Base-by-base conservation (phyloP, 2,888 invertebrate species). In the Aelia acuminata region DNA sequence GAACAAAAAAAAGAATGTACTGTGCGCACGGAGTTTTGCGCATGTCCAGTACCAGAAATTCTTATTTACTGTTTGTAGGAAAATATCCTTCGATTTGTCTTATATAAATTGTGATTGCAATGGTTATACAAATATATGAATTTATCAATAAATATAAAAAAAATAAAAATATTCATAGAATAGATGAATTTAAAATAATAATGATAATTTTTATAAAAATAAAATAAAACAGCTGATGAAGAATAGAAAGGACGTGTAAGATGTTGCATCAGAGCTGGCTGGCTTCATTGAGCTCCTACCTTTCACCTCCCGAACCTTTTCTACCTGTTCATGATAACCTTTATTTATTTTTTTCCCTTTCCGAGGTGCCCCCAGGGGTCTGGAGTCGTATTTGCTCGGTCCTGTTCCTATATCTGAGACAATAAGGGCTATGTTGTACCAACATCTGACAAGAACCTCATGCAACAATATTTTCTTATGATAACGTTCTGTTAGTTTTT, bases 271-370 rank as follows among this genome's bases (percentile, higher is more conserved):
- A 80, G 3, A 80, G 39, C 39, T 20, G 31, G 10, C 43, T 43
- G 22, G 39, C n/a, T 47, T 80, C 43, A 39, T 47, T 80, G 3
- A 39, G 4, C 43, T 80, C 80, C 39, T 39, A n/a, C 43, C 43
- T 80, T 47, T 43, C 80, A 43, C 43, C 39, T 18, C 57, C 57
- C 8, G 22, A 43, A 43, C 80, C 80, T 80, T 80, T 80, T 47
- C 80, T 80, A 47, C 43, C 43, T 80, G 80, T 80, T 39, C 43
- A 13, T 80, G 80, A 80, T 80, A 43, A 80, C 43, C 80, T 43
- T 80, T 80, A 43, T 80, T 43, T 80, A 43, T 43, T 47, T 80
- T 80, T 43, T 80, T 39, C 80, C n/a, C 80, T 80, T 43, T 22
- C n/a, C 8, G 39, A 35, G 63, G 31, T 20, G 22, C 63, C 31